Conservation (phyloP, 2,888 invertebrate genomes). For the Exocentrus adspersus region DNA sequence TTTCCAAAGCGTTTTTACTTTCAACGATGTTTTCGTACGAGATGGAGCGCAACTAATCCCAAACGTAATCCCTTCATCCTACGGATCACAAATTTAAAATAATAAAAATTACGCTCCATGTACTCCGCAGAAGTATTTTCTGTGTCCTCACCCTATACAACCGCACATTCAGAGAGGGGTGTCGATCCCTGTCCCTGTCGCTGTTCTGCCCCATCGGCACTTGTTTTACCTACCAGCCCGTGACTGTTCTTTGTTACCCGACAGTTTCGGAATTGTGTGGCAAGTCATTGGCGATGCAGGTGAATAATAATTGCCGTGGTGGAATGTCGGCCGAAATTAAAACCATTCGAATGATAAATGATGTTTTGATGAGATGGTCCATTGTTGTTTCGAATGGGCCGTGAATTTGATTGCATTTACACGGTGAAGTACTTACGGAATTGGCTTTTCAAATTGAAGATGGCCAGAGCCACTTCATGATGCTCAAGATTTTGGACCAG, state of each 20-base stretch:
- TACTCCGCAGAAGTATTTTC: not conserved
- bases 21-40: too few relatives aligned
- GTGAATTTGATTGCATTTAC: conserved; percentile 4
- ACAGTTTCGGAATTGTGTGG: conserved; percentile 21
- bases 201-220: conserved; percentile 29
- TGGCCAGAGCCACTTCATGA: too few relatives aligned
- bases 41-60: too few relatives aligned
- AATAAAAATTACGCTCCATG: not conserved
- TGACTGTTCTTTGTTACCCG: conserved; percentile 30
- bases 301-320: conserved; percentile 31
- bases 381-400: conserved; percentile 26
- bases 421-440: too few relatives aligned
- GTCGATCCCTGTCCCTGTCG: conserved; percentile 8
- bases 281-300: conserved; percentile 27
- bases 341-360: conserved; percentile 30
- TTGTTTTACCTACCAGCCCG: conserved; percentile 31
- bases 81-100: not conserved
- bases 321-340: conserved; percentile 29
- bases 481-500: too few relatives aligned
- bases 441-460: too few relatives aligned
- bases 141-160: conserved; percentile 3
- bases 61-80: not conserved
- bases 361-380: conserved; percentile 27
- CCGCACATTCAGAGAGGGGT: conserved; percentile 8
- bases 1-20: too few relatives aligned